A percentile compares a stretch with the other conserved stretches of the same genome.
Conservation (phyloP, 2,888 invertebrate species). For the Epiblema foenella region DNA sequence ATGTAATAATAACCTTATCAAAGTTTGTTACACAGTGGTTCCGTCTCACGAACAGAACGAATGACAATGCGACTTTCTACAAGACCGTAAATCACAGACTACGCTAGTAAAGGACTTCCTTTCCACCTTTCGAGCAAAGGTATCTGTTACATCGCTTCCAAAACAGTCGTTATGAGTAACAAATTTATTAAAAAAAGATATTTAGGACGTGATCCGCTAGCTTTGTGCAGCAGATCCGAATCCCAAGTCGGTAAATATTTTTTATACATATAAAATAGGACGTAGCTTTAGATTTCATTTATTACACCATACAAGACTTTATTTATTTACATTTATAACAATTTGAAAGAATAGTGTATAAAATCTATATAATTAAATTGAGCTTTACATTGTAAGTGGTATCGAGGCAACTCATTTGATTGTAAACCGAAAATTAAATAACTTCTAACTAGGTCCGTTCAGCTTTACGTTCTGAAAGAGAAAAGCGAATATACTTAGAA, state of each 20-base stretch:
- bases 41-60: not conserved
- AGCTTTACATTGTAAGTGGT: too few species aligned
- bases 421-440: too few species aligned
- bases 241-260: too few species aligned
- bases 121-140: not conserved
- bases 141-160: not conserved
- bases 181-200: not conserved
- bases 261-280: not conserved
- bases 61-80: not conserved
- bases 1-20: not conserved
- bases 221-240: not conserved
- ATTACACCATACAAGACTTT: too few species aligned
- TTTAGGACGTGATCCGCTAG: not conserved
- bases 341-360: too few species aligned
- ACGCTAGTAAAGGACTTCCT: not conserved
- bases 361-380: too few species aligned
- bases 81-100: not conserved
- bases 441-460: too few species aligned
- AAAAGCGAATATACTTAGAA: too few species aligned
- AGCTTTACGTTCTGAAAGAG: too few species aligned
- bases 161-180: not conserved
- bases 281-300: too few species aligned
- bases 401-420: too few species aligned
- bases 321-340: too few species aligned
- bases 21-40: constrained; percentile 5